Evolutionary conservation across 2,113 vertebrate species (phyloP).

Genomic region (Gadus chalcogrammus): DNA sequence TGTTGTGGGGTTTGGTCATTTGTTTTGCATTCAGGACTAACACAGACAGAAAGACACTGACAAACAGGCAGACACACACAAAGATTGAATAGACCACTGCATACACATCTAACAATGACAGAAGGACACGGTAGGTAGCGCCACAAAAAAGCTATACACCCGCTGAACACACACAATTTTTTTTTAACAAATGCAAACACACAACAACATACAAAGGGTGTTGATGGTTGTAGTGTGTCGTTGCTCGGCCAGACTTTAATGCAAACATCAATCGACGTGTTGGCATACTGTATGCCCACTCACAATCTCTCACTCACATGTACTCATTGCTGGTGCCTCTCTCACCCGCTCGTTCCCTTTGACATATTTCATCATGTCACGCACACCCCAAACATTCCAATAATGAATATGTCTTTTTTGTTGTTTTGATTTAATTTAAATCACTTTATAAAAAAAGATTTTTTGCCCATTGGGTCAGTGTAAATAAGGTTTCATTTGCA

Average conservation of each 20-base stretch:
- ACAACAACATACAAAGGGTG: background rate
- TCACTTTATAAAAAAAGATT: background rate
- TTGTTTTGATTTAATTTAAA: background rate
- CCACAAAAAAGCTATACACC: too few species aligned
- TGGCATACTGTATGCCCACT: slow-evolving; percentile 8
- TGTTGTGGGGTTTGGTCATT: too few species aligned
- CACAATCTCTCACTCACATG: slow-evolving; percentile 5
- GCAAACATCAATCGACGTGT: background rate
- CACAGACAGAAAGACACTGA: too few species aligned
- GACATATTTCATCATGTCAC: slow-evolving; percentile 18
- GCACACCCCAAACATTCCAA: slow-evolving; percentile 24
- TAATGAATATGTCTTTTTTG: background rate
- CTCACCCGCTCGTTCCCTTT: slow-evolving; percentile 21
- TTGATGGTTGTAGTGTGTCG: slow-evolving; percentile 78
- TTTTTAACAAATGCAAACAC: background rate
- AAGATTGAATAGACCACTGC: too few species aligned
- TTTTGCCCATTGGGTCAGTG: too few species aligned
- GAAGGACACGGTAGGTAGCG: too few species aligned
- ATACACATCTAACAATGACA: too few species aligned
- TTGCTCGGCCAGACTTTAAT: slow-evolving; percentile 71
- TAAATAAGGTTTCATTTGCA: background rate
- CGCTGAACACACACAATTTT: background rate
- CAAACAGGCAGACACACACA: too few species aligned
- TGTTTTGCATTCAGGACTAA: too few species aligned
- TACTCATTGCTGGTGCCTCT: slow-evolving; percentile 1